Conservation (phyloP, 2,113 vertebrate genomes). For the Hypocryptadius cinnamomeus region DNA sequence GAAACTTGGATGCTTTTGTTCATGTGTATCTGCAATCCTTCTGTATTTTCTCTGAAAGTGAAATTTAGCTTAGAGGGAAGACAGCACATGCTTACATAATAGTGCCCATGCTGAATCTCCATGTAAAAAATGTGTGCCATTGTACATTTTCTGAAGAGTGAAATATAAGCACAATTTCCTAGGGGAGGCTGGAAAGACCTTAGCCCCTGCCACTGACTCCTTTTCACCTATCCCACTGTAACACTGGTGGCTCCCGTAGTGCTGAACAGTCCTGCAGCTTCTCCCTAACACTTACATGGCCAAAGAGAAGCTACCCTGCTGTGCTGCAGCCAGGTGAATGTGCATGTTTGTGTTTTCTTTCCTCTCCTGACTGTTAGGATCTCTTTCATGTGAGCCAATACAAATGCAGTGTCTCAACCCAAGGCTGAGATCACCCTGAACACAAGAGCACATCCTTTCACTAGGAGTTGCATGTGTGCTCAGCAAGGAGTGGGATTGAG, state of each 20-base stretch:
- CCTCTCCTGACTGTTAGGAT: neutral
- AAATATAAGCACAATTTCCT: neutral
- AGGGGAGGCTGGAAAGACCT: neutral
- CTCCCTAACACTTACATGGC: neutral
- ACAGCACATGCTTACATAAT: neutral
- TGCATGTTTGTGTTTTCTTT: neutral
- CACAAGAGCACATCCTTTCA: neutral
- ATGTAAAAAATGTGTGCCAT: neutral
- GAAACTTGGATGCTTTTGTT: neutral
- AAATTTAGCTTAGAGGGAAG: constrained; percentile 7
- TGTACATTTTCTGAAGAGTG: neutral
- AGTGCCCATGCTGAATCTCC: neutral
- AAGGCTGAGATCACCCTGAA: neutral
- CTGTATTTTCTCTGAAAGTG: neutral
- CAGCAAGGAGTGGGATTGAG: neutral
- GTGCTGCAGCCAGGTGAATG: neutral
- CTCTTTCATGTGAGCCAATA: neutral
- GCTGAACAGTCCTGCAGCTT: neutral
- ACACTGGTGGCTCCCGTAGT: neutral
- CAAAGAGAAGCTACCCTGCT: neutral
- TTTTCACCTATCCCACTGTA: neutral
- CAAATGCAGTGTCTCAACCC: neutral
- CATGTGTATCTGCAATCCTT: neutral
- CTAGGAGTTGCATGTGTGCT: neutral
- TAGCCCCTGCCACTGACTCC: neutral